These are phyloP conservation scores for Crotalus helleri DNA, from an alignment of 2,113 vertebrate species.

Conservation along the genomic window DNA sequence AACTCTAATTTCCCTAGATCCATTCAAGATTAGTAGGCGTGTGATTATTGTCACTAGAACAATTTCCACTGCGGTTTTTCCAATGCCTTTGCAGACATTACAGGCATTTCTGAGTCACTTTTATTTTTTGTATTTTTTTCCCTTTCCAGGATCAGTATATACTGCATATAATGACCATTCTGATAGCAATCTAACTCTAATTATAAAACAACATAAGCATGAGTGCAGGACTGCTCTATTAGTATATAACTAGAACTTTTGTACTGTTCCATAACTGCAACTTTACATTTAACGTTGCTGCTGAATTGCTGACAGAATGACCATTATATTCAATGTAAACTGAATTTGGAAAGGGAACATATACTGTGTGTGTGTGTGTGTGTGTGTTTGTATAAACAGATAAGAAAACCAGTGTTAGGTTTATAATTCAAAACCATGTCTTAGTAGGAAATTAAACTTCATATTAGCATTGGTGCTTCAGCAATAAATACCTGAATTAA, in stretches of 20 bases:
- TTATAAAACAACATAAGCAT: background rate
- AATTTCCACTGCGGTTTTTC: background rate
- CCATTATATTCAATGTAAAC: background rate
- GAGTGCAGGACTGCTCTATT: background rate
- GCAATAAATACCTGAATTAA: background rate
- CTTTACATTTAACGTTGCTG: background rate
- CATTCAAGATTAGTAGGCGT: background rate
- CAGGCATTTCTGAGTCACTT: background rate
- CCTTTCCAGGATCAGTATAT: background rate
- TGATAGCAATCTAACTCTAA: background rate
- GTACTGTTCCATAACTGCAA: background rate
- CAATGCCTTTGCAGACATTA: background rate
- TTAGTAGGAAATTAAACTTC: background rate
- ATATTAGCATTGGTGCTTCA: background rate
- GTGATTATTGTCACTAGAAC: background rate
- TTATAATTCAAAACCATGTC: background rate
- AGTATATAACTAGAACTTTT: background rate
- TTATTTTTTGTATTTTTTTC: background rate
- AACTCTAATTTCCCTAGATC: background rate
- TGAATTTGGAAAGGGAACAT: background rate
- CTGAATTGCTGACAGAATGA: background rate
- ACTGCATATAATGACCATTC: background rate
- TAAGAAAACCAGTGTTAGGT: slow-evolving; percentile 4
- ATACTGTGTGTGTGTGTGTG: background rate
- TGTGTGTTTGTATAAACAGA: background rate